Evolutionary conservation across 2,113 vertebrate species (phyloP), one percentile per base, ranked within the genome.

Genomic region (Bufo gargarizans): DNA sequence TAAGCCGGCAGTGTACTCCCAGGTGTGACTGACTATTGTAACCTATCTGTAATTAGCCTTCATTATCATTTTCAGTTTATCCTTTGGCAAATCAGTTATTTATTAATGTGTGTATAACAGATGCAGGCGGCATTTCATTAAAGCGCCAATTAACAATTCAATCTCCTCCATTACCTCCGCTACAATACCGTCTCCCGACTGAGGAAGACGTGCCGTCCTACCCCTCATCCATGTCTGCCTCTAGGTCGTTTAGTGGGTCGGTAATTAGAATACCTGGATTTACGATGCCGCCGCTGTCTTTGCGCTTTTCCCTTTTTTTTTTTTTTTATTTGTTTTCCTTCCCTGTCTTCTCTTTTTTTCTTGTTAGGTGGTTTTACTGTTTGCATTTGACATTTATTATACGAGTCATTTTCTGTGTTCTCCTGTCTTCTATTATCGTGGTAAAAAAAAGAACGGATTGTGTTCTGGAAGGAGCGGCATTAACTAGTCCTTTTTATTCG

Each of bases 381-480:
- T 19, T 74, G 53, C 67, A 72, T 72, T 56, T 84, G 65, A 84
- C 82, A 84, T 84, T 84, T 84, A 84, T 84, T 56, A 84, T 72
- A 84, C 82, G 12, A 71, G 82, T 84, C 61, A 83, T 83, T 83
- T 82, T 83, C 45, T 67, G 61, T 83, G 45, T 83, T 83, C 47
- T 53, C 59, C 59, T 65, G 81, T 67, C 61, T 83, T 67, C 49
- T 69, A 69, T 83, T 67, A 83, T 83, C 43, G 17, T 17, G 19
- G 33, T 12, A 78, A 50, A 69, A 63, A 63, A n/a, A 22, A 43
- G 22, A n/a, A 55, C n/a, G 22, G 77, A 83, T 61, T 50, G 63
- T 33, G 19, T 67, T 16, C 45, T 49, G 45, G 81, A 83, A 67
- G 33, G 19, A 83, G 81, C 58, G 1, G 43, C 43, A 65, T 53